Conservation (phyloP, 2,888 invertebrate species). For the Colletes collaris region DNA sequence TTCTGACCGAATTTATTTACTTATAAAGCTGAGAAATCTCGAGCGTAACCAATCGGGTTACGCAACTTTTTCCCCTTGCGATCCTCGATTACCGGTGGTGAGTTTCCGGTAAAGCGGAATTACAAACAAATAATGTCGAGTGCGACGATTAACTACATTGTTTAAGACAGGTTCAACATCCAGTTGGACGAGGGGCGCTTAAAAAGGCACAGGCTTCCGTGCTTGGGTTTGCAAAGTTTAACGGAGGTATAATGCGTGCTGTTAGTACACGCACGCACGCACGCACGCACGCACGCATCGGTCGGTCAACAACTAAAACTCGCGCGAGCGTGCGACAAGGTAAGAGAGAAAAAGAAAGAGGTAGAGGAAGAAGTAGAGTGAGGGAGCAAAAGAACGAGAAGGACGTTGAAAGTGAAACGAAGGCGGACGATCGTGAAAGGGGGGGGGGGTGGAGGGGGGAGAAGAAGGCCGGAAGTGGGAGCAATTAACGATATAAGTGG, state of each 20-base stretch:
- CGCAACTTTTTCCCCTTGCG: slow-evolving; percentile 8
- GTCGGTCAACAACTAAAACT: slow-evolving; percentile 36
- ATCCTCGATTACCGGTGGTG: slow-evolving; percentile 9
- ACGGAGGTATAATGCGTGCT: slow-evolving; percentile 64
- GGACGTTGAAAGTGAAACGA: background rate
- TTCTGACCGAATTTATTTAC: too few species aligned
- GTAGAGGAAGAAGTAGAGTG: slow-evolving; percentile 17
- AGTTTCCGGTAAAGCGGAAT: slow-evolving; percentile 11
- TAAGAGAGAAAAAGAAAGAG: background rate
- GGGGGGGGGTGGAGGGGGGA: slow-evolving; percentile 23
- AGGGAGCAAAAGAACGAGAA: slow-evolving; percentile 17
- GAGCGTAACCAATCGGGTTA: background rate
- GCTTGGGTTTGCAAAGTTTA: slow-evolving; percentile 51
- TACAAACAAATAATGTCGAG: slow-evolving; percentile 32
- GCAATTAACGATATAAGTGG: slow-evolving; percentile 84
- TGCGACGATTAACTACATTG: slow-evolving; percentile 45
- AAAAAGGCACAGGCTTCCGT: slow-evolving; percentile 64
- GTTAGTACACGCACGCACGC: slow-evolving; percentile 53
- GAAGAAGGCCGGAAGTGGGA: slow-evolving; percentile 79
- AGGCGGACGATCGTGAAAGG: slow-evolving; percentile 21
- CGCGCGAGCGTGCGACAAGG: background rate
- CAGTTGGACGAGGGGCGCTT: slow-evolving; percentile 47
- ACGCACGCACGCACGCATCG: too few species aligned
- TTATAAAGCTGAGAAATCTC: too few species aligned
- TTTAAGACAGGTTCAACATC: slow-evolving; percentile 34